A percentile compares a stretch with the other conserved stretches of the same genome.
These are phyloP conservation scores for Gymnoscopelus microlampas DNA, from an alignment of 2,797 vertebrate genomes.

Conservation along the genomic window DNA sequence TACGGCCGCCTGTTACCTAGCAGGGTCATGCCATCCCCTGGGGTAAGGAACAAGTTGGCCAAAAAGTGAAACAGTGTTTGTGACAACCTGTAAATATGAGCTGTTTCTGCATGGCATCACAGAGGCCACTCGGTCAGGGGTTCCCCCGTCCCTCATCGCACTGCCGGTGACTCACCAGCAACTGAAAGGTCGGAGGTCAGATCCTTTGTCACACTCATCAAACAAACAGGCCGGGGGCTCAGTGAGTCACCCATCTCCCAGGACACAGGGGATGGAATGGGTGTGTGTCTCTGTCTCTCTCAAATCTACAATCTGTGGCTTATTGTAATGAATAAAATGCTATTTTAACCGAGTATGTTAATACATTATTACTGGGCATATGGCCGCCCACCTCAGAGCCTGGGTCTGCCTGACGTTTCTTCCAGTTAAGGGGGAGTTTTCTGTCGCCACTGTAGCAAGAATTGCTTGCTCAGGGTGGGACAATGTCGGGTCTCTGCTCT, in stretches of 20 bases:
- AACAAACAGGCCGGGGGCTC: constrained; percentile 63
- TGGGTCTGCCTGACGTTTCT: no score
- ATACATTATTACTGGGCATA: no score
- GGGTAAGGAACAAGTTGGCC: constrained; percentile 16
- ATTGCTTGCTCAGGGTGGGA: no score
- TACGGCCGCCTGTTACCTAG: neutral
- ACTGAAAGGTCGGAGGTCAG: constrained; percentile 74
- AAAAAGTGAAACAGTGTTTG: constrained; percentile 47
- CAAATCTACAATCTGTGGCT: no score
- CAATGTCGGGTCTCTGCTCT: no score
- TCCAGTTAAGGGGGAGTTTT: no score
- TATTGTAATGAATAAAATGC: no score
- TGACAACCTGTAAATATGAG: constrained; percentile 72
- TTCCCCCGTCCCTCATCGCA: constrained; percentile 50
- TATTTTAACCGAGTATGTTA: no score
- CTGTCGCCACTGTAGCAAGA: no score
- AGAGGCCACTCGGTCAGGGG: constrained; percentile 43
- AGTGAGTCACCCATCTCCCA: constrained; percentile 66
- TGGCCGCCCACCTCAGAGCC: no score
- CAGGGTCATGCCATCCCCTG: constrained; percentile 27
- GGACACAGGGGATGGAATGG: constrained; percentile 20
- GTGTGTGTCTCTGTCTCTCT: constrained; percentile 61
- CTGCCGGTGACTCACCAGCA: constrained; percentile 67
- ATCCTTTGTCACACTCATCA: constrained; percentile 70
- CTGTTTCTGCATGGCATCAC: constrained; percentile 33